A percentile compares a stretch with the other conserved stretches of the same genome.
Conservation (phyloP, 1,140 invertebrate species). For the Plectus sambesii region DNA sequence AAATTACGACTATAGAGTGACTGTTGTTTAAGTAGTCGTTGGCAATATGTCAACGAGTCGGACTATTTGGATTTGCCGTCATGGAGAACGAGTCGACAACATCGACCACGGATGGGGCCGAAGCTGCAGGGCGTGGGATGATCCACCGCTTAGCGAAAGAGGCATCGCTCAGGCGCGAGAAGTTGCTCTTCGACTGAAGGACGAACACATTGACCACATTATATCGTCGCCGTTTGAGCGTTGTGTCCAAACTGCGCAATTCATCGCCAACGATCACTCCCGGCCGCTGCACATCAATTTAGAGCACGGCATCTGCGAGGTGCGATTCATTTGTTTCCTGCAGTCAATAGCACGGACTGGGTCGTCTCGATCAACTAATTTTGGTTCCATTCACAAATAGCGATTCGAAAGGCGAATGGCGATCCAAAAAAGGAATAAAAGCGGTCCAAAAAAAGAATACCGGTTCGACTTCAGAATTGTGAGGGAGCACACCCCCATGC, state of each 20-base stretch:
- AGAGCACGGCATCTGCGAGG: slow-evolving; percentile 14
- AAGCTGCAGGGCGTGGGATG: slow-evolving; percentile 36
- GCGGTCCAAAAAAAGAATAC: no score
- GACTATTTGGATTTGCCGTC: slow-evolving; percentile 35
- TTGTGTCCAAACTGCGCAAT: slow-evolving; percentile 16
- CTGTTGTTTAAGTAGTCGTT: no score
- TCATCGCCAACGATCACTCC: not conserved
- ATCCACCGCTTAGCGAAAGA: slow-evolving; percentile 32
- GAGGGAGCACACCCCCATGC: no score
- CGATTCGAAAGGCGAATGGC: no score
- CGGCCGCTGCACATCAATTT: slow-evolving; percentile 19
- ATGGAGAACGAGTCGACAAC: slow-evolving; percentile 41
- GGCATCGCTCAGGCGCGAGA: slow-evolving; percentile 31
- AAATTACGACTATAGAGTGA: no score
- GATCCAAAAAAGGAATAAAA: no score
- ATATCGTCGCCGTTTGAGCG: slow-evolving; percentile 19
- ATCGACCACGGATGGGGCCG: slow-evolving; percentile 29
- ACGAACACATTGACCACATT: slow-evolving; percentile 13
- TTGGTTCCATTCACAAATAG: no score
- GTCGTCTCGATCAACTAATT: no score
- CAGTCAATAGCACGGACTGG: no score
- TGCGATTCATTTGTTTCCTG: no score
- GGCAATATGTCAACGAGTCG: no score
- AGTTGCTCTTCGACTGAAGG: slow-evolving; percentile 23
- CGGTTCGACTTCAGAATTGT: no score